phyloP scores from a whole-genome alignment of 37 sponge, comb jelly and placozoan species.

The Bolinopsis microptera region DNA sequence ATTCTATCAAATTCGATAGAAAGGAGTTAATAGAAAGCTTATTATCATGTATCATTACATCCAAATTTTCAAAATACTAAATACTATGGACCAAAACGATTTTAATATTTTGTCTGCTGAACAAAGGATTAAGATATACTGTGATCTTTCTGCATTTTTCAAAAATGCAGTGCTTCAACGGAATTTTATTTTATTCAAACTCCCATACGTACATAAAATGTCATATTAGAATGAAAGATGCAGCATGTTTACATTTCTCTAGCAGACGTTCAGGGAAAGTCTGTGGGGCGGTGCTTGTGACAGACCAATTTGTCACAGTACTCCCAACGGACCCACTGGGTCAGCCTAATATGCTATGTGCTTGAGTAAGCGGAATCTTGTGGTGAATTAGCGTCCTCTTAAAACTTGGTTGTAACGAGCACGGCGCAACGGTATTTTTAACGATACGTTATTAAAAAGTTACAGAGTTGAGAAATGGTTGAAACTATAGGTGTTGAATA shows the following conservation, averaged over 20 bases:
- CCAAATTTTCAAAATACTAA: too few species aligned
- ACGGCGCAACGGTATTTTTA: too few species aligned
- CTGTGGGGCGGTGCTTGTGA: not conserved
- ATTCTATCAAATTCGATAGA: too few species aligned
- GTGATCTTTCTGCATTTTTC: not conserved
- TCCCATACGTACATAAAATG: not conserved
- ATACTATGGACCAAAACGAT: too few species aligned
- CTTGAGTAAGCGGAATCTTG: not conserved
- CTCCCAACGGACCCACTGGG: not conserved
- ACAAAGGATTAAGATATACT: too few species aligned
- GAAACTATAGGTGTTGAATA: too few species aligned
- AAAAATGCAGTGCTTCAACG: not conserved
- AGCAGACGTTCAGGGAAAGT: not conserved
- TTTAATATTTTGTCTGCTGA: too few species aligned
- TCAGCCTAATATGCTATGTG: not conserved
- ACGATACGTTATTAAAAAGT: too few species aligned
- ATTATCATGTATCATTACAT: too few species aligned
- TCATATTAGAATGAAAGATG: not conserved
- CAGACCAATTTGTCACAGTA: not conserved
- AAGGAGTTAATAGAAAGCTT: too few species aligned
- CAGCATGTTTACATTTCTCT: not conserved
- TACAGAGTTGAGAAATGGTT: too few species aligned
- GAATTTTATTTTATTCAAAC: not conserved
- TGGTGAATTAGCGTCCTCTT: not conserved
- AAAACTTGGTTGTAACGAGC: not conserved